These are phyloP conservation scores for Matsumurasca onukii DNA, from an alignment of 1,140 invertebrate genomes.

Conservation along the genomic window DNA sequence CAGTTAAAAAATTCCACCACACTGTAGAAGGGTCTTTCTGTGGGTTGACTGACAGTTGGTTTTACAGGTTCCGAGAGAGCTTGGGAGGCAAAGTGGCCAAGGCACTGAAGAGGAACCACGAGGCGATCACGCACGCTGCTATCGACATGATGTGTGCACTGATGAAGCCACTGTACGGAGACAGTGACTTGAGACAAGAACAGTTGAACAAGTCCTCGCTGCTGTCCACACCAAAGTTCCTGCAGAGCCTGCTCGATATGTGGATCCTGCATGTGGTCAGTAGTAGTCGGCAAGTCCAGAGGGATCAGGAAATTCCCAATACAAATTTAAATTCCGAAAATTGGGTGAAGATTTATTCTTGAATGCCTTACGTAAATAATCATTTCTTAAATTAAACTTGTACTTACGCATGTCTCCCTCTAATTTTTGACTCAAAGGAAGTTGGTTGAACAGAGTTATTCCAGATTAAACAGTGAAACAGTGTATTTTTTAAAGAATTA, in stretches of 20 bases:
- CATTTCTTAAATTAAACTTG: no score
- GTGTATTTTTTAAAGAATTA: no score
- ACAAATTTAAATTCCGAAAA: neutral
- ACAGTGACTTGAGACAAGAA: slow-evolving; percentile 93
- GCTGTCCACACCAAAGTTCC: slow-evolving; percentile 87
- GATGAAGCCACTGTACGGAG: slow-evolving; percentile 98
- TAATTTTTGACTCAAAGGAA: no score
- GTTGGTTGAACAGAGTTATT: no score
- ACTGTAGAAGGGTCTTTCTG: no score
- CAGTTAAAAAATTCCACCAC: no score
- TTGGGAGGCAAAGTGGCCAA: slow-evolving; percentile 89
- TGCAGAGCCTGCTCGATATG: slow-evolving; percentile 92
- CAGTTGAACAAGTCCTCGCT: slow-evolving; percentile 97
- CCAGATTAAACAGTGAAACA: no score
- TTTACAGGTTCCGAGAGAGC: slow-evolving; percentile 84
- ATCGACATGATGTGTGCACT: slow-evolving; percentile 96
- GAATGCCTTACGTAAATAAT: no score
- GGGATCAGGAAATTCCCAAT: neutral
- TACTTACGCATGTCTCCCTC: no score
- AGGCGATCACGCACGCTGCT: slow-evolving; percentile 91
- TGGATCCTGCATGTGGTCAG: slow-evolving; percentile 94
- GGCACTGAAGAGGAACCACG: slow-evolving; percentile 85
- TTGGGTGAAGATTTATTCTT: no score
- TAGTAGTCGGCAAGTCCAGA: slow-evolving; percentile 34
- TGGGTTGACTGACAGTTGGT: no score